Evolutionary conservation across 2,113 vertebrate genomes (phyloP), one percentile per base, ranked within the genome.

Genomic region (Oreocharis arfaki): DNA sequence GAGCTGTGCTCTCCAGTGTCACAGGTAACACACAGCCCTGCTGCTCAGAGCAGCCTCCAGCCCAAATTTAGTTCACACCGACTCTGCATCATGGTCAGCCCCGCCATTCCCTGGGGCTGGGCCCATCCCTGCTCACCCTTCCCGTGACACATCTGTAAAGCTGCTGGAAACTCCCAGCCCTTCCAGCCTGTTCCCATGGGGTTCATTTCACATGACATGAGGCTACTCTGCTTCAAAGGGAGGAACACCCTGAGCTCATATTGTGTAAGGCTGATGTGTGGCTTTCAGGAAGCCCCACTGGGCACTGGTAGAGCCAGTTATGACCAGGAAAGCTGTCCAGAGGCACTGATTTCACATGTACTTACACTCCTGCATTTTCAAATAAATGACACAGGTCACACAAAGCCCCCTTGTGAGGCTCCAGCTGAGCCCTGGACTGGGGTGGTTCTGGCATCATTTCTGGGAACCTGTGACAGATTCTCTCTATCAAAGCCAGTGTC

Each of bases 1-100:
- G 67, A 65, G 30, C 59, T 1, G 1, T 47, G n/a, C 67, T 75
- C 70, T 30, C 26, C 7, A 1, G 15, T 35, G 61, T 7, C 61
- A n/a, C 61, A 44, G 65, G 44, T 41, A 4, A 11, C 19, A 33
- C 50, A 8, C 39, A n/a, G 55, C 59, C 28, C 30, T 11, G 5
- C 69, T 60, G 69, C 46, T 61, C 6, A 6, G 30, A 52, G n/a
- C 71, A 49, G 57, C 56, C 32, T 24, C 39, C n/a, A 32, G 78
- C 76, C 44, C 61, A 15, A 7, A 12, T 30, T 37, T 13, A 1
- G n/a, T 35, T 42, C 7, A 11, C 22, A 3, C 9, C 2, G 0
- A 5, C 0, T 0, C 65, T 47, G 60, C 44, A 6, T 27, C 46
- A 0, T 3, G 16, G 9, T 37, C 52, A 53, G 32, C 46, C 7